Conservation (phyloP, 2,113 vertebrate species). For the Nothocercus julius region DNA sequence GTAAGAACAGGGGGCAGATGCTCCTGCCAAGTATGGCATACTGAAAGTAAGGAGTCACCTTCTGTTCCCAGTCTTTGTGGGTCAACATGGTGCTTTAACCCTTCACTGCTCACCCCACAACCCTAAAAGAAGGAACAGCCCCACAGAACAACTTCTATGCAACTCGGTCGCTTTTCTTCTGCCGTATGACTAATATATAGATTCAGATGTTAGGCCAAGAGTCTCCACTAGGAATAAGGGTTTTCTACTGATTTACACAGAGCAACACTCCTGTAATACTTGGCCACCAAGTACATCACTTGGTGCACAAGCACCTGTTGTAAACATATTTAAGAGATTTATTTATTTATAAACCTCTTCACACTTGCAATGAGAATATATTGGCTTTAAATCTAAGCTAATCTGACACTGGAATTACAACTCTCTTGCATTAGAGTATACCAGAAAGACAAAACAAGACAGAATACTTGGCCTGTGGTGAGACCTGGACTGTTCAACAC, state of each 20-base stretch:
- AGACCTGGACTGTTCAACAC: not conserved
- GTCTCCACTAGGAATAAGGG: not conserved
- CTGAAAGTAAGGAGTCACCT: not conserved
- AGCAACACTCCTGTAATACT: not conserved
- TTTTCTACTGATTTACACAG: not conserved
- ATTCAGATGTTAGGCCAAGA: not conserved
- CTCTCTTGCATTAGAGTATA: not conserved
- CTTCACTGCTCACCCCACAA: rapidly evolving
- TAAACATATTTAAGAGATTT: not conserved
- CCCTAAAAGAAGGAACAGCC: not conserved
- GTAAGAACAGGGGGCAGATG: not conserved
- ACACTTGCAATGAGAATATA: not conserved
- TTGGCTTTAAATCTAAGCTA: not conserved
- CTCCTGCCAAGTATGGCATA: not conserved
- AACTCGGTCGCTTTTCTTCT: not conserved
- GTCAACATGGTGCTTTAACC: not conserved
- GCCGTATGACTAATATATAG: not conserved
- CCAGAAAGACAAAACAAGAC: not conserved
- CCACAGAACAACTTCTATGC: not conserved
- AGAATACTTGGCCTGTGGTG: not conserved
- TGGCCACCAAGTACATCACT: not conserved
- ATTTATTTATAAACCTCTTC: not conserved
- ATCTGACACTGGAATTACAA: not conserved
- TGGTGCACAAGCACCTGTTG: not conserved
- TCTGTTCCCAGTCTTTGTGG: not conserved